Evolutionary conservation across 2,888 invertebrate species (phyloP), one percentile per base, ranked within the genome.

Genomic region (Drosophila recens): DNA sequence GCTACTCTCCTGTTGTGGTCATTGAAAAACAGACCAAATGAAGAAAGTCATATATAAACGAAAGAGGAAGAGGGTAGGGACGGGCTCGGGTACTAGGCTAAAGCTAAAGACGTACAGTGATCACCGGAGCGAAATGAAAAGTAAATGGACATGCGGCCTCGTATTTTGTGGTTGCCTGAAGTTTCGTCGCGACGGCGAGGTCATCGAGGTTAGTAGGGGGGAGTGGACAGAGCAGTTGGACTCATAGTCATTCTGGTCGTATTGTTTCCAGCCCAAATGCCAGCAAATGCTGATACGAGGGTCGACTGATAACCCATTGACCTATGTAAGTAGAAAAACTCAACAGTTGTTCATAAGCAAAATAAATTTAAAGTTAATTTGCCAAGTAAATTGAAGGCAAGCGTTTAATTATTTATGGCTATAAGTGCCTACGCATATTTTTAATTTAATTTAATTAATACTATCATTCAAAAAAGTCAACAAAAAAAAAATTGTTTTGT

Each of bases 131-230:
- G 49, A 73, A 79, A 67, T 67, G 54, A 79, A 71, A 75, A 75
- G 66, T 58, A 64, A 84, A 82, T 75, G 84, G 72, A 82, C 80
- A 80, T 82, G 87, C 78, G 74, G 76, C 75, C 79, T 80, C 89
- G 81, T 59, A 78, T 83, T 83, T 81, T 82, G 89, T 61, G 82
- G 80, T 79, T 76, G 78, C 69, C 79, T 71, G 89, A 58, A 79
- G 80, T 80, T 76, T 75, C 67, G 75, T 68, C 53, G 62, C 65
- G 59, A 63, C 58, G 46, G 46, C 63, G 59, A 33, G 53, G 45
- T 36, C n/a, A 6, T 45, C 53, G 69, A 40, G 43, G 48, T 15
- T 34, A 4, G 49, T 34, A 0, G 36, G 17, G 17, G 4, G 80
- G 66, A 65, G 57, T 48, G 58, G 51, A 38, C n/a, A 38, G 64